These are phyloP conservation scores for Acanthiza pusilla DNA, from an alignment of 2,797 vertebrate species.

Conservation along the genomic window DNA sequence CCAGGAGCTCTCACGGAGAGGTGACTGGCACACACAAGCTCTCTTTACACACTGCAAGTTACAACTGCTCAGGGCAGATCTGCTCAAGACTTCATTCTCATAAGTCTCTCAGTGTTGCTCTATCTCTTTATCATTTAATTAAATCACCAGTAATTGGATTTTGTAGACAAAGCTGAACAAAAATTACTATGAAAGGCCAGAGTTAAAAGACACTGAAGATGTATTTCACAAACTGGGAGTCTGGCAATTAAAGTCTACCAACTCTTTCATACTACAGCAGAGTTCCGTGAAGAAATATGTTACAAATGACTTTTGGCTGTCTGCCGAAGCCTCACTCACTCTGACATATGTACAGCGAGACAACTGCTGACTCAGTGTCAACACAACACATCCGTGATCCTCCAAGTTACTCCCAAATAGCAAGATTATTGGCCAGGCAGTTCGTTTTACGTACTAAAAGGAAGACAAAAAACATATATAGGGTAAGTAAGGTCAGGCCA, in stretches of 20 bases:
- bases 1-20: neutral
- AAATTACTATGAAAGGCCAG: neutral
- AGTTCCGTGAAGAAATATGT: neutral
- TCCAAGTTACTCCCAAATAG: neutral
- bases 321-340: neutral
- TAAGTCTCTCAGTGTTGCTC: neutral
- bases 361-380: neutral
- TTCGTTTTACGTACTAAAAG: neutral
- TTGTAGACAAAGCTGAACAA: neutral
- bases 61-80: neutral
- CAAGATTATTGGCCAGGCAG: neutral
- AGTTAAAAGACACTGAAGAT: neutral
- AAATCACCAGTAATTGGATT: neutral
- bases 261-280: neutral
- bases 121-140: conserved; percentile 1
- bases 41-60: neutral
- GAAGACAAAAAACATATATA: neutral
- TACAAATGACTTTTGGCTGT: neutral
- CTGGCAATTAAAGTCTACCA: neutral
- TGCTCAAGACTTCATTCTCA: neutral
- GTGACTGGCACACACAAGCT: fast-evolving
- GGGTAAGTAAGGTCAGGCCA: neutral
- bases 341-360: neutral
- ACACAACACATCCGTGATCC: neutral
- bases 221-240: neutral